phyloP scores from a whole-genome alignment of 1,140 invertebrate genomes.

The Akabosia matsudoensis region DNA sequence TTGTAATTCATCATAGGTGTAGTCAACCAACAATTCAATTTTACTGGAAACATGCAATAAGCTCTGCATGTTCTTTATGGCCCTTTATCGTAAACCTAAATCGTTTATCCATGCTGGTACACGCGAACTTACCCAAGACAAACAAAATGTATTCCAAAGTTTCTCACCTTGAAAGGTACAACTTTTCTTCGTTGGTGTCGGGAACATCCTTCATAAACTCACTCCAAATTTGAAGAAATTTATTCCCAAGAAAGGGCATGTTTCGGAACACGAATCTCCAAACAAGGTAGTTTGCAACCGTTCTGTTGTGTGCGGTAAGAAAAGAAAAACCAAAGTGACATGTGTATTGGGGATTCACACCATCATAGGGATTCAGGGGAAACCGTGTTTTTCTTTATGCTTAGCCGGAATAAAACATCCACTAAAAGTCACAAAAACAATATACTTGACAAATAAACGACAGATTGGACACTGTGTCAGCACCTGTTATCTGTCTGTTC shows the following conservation, averaged over 20 bases:
- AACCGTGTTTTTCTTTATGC: no score
- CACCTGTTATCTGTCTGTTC: conserved; percentile 50
- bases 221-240: conserved; percentile 54
- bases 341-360: no score
- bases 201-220: conserved; percentile 52
- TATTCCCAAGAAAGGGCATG: conserved; percentile 56
- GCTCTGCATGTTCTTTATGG: background rate
- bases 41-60: background rate
- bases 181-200: conserved; percentile 50
- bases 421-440: conserved; percentile 9
- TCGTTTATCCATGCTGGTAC: background rate
- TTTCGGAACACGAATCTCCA: conserved; percentile 59
- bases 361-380: no score
- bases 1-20: background rate
- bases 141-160: background rate
- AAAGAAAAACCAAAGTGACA: background rate
- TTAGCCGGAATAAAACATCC: background rate
- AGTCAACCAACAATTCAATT: background rate
- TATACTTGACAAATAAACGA: background rate
- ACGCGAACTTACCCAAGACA: background rate
- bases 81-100: background rate
- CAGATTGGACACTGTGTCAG: no score
- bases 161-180: conserved; percentile 48
- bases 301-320: conserved; percentile 45
- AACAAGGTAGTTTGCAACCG: conserved; percentile 57